phyloP scores from a whole-genome alignment of 1,140 invertebrate genomes.

The Solenopsis invicta region DNA sequence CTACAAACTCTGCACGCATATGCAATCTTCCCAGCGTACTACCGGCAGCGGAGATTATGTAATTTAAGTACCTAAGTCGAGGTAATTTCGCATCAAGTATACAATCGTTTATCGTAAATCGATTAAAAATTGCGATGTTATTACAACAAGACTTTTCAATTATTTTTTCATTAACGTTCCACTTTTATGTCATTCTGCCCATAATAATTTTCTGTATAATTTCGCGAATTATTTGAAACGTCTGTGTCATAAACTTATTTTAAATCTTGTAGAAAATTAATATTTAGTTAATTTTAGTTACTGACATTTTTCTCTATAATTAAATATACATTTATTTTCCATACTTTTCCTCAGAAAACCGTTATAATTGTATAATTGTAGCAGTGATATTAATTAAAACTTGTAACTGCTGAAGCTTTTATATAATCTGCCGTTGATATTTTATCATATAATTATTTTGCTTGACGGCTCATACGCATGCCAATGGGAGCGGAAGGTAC shows the following conservation, averaged over 20 bases:
- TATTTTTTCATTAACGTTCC: neutral
- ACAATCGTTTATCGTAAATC: slow-evolving; percentile 55
- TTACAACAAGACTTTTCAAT: neutral
- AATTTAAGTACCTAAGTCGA: slow-evolving; percentile 67
- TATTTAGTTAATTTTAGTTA: neutral
- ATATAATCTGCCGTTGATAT: neutral
- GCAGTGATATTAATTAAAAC: slow-evolving; percentile 23
- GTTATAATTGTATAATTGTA: neutral
- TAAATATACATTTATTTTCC: neutral
- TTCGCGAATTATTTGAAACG: neutral
- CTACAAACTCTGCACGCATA: slow-evolving; percentile 52
- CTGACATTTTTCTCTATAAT: slow-evolving; percentile 1
- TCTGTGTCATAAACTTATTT: neutral
- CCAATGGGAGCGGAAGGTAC: slow-evolving; percentile 49
- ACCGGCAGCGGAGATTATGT: slow-evolving; percentile 55
- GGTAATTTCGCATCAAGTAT: slow-evolving; percentile 66
- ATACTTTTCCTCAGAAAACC: neutral
- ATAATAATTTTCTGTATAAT: neutral
- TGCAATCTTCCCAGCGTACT: slow-evolving; percentile 26
- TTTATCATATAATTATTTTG: slow-evolving; percentile 48
- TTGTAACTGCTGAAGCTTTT: slow-evolving; percentile 9
- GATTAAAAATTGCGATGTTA: slow-evolving; percentile 54
- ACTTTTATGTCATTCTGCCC: neutral
- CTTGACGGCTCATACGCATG: slow-evolving; percentile 47
- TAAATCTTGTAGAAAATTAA: neutral